Conservation (phyloP, 37 sponge, comb jelly and placozoan genomes). For the Bolinopsis microptera region DNA sequence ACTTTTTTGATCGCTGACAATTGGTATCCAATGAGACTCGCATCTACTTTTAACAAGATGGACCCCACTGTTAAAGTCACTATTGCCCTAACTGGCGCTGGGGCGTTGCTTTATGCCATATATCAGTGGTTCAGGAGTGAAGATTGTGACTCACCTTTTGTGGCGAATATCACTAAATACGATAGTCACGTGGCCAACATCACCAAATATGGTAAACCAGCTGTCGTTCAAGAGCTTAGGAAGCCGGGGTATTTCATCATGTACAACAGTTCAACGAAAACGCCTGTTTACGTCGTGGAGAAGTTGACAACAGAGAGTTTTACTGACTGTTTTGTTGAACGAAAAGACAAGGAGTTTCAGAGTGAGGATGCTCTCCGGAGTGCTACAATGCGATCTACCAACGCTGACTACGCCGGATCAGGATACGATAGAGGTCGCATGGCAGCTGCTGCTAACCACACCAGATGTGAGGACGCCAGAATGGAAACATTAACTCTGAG, state of each 20-base stretch:
- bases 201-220: background rate
- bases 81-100: background rate
- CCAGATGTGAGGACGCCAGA: background rate
- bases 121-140: background rate
- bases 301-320: background rate
- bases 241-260: background rate
- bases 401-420: background rate
- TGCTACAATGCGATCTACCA: background rate
- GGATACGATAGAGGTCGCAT: conserved; percentile 5
- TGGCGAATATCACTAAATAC: too few relatives aligned
- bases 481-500: background rate
- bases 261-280: background rate
- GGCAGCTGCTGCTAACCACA: conserved; percentile 13
- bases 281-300: background rate
- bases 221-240: background rate
- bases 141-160: background rate
- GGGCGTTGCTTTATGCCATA: background rate
- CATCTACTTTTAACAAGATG: too few relatives aligned
- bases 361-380: background rate
- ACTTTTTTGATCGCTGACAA: too few relatives aligned
- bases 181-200: background rate
- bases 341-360: background rate
- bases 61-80: too few relatives aligned
- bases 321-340: background rate
- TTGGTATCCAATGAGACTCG: too few relatives aligned